These are phyloP conservation scores for Bombus balteatus DNA, from an alignment of 1,140 invertebrate genomes.

Conservation along the genomic window DNA sequence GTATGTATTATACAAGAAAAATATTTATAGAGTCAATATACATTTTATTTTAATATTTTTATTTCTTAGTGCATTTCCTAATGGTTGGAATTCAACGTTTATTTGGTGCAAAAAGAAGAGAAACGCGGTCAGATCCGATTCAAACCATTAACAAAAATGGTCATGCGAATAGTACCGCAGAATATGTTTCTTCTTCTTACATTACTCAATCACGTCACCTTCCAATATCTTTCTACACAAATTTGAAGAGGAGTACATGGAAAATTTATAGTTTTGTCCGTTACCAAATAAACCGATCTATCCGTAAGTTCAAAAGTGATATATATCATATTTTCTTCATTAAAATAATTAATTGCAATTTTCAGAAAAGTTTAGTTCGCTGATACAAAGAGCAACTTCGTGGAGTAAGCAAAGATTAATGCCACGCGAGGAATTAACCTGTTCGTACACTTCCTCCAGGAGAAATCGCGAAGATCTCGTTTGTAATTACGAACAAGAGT, in stretches of 20 bases:
- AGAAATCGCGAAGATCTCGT: conserved; percentile 69
- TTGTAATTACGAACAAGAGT: conserved; percentile 36
- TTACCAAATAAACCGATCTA: conserved; percentile 57
- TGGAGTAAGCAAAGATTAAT: conserved; percentile 60
- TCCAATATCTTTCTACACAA: background rate
- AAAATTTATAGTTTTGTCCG: conserved; percentile 18
- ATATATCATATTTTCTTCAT: background rate
- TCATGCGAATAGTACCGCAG: conserved; percentile 17
- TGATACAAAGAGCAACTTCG: conserved; percentile 55
- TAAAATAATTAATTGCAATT: conserved; percentile 1
- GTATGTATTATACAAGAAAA: conserved; percentile 67
- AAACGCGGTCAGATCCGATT: background rate
- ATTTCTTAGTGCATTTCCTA: conserved; percentile 75
- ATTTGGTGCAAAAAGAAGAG: conserved; percentile 47
- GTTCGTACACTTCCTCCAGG: conserved; percentile 73
- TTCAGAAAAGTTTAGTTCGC: conserved; percentile 44
- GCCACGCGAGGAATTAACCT: conserved; percentile 74
- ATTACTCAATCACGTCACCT: background rate
- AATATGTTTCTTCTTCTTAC: conserved; percentile 37
- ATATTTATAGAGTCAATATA: conserved; percentile 16
- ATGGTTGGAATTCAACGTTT: conserved; percentile 72
- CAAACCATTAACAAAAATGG: conserved; percentile 34
- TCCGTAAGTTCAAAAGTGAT: conserved; percentile 53
- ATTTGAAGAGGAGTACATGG: background rate
- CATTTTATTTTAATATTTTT: background rate